A percentile compares a stretch with the other conserved stretches of the same genome.
These are phyloP conservation scores for Monoplex corrugatus DNA, from an alignment of 2,888 invertebrate genomes.

Conservation along the genomic window DNA sequence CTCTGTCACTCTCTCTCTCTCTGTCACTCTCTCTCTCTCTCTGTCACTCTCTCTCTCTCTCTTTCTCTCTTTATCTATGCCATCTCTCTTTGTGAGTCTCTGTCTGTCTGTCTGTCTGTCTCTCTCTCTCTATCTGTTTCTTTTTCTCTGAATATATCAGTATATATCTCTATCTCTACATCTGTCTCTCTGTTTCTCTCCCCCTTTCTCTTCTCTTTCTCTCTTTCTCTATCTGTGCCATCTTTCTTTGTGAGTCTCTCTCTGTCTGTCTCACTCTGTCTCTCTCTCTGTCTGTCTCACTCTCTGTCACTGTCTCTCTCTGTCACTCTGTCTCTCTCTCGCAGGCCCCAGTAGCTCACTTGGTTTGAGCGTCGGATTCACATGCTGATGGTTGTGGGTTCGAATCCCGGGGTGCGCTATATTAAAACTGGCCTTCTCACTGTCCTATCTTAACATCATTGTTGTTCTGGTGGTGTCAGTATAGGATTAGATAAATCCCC, in stretches of 20 bases:
- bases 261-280: background rate
- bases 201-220: conserved; percentile 21
- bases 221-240: background rate
- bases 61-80: background rate
- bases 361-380: too few relatives aligned
- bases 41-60: background rate
- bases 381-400: too few relatives aligned
- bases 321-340: background rate
- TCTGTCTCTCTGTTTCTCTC: conserved; percentile 39
- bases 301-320: background rate
- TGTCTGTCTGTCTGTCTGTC: background rate
- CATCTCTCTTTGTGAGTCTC: background rate
- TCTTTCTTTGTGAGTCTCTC: background rate
- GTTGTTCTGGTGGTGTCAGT: too few relatives aligned
- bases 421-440: too few relatives aligned
- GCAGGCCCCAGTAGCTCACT: too few relatives aligned
- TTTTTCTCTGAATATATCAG: too few relatives aligned
- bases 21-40: background rate
- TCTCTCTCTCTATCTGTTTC: too few relatives aligned
- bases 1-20: conserved; percentile 2
- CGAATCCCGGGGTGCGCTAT: too few relatives aligned
- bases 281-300: background rate
- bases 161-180: background rate
- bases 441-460: too few relatives aligned
- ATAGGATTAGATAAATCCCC: too few relatives aligned